phyloP scores from a whole-genome alignment of 2,888 invertebrate genomes.

The Baronia brevicornis region DNA sequence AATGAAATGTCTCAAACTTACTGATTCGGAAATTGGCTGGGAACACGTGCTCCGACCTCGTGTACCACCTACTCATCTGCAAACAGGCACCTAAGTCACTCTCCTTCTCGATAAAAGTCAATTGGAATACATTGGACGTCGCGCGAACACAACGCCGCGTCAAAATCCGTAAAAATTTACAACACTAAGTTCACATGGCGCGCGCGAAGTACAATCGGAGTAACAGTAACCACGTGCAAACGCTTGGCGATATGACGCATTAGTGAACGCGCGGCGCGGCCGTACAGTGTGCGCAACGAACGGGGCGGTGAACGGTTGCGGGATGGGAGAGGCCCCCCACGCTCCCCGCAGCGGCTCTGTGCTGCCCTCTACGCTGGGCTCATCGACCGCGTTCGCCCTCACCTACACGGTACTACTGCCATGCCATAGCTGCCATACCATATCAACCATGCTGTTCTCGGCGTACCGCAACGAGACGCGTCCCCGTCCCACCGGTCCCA shows the following conservation, averaged over 20 bases:
- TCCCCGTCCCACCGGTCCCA: constrained; percentile 28
- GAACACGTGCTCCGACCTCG: constrained; percentile 61
- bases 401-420: constrained; percentile 40
- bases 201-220: constrained; percentile 43
- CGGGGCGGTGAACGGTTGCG: constrained; percentile 43
- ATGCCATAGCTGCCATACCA: constrained; percentile 19
- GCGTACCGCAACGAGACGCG: constrained; percentile 51
- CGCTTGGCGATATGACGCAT: constrained; percentile 67
- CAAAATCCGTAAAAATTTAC: constrained; percentile 32
- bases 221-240: constrained; percentile 50
- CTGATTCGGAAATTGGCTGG: constrained; percentile 37
- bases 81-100: constrained; percentile 57
- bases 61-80: constrained; percentile 40
- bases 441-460: constrained; percentile 35
- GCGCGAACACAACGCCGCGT: constrained; percentile 23
- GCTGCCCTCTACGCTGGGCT: constrained; percentile 71
- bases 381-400: constrained; percentile 72
- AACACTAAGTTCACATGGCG: constrained; percentile 69
- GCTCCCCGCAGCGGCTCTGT: constrained; percentile 48
- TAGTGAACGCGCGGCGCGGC: constrained; percentile 72
- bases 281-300: constrained; percentile 56
- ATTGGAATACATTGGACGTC: constrained; percentile 12
- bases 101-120: constrained; percentile 34
- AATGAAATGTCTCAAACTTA: constrained; percentile 66
- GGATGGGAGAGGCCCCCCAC: constrained; percentile 35